Percentiles rank a stretch among this genome's conserved stretches.
phyloP scores from a whole-genome alignment of 2,797 vertebrate species.

The Danionella dracula region DNA sequence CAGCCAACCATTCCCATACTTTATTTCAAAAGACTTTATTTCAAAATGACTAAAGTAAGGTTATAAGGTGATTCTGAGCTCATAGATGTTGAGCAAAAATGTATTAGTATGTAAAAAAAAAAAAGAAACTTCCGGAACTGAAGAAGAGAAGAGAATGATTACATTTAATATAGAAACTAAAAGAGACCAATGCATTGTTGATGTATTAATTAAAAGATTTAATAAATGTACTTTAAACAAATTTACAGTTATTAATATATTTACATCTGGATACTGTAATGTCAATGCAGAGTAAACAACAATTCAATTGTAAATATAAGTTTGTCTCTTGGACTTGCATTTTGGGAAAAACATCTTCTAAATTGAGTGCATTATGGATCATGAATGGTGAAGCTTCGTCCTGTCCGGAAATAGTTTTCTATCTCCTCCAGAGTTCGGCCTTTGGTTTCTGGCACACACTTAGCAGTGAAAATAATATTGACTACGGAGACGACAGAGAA shows the following conservation, averaged over 20 bases:
- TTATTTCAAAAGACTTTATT: too few species aligned
- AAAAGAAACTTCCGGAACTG: neutral
- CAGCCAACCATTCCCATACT: too few species aligned
- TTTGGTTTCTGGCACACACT: slow-evolving; percentile 87
- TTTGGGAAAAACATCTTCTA: neutral
- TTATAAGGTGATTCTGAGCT: neutral
- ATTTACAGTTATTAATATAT: neutral
- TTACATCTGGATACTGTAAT: neutral
- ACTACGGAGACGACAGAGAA: slow-evolving; percentile 75
- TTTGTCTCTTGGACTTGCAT: too few species aligned
- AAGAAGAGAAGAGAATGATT: neutral
- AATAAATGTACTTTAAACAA: neutral
- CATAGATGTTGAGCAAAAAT: neutral
- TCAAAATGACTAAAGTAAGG: neutral
- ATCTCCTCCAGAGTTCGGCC: slow-evolving; percentile 89
- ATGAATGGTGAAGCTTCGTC: slow-evolving; percentile 59
- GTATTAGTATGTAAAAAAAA: neutral
- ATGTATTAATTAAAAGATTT: neutral
- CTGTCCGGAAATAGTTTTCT: slow-evolving; percentile 84
- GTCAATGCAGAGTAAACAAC: too few species aligned
- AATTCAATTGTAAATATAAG: too few species aligned
- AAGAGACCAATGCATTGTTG: too few species aligned
- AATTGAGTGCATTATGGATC: slow-evolving; percentile 12
- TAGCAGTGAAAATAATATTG: slow-evolving; percentile 80
- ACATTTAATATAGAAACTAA: neutral